These are phyloP conservation scores for Aratinga solstitialis DNA, from an alignment of 2,797 vertebrate species.

Conservation along the genomic window DNA sequence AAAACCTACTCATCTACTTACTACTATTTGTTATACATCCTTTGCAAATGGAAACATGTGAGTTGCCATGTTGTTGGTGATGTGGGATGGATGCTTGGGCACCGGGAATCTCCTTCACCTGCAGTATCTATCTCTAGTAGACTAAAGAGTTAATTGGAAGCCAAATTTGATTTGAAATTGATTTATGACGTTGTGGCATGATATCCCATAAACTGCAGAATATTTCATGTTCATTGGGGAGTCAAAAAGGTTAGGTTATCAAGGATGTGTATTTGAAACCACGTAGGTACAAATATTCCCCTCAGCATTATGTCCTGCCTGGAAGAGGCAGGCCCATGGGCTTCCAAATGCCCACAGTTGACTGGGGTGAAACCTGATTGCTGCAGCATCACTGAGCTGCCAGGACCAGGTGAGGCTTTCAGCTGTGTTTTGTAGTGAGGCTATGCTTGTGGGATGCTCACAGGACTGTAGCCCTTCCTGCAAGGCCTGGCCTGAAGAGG, in stretches of 20 bases:
- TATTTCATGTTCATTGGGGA: background rate
- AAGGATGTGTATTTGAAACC: background rate
- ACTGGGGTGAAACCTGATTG: background rate
- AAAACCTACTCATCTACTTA: background rate
- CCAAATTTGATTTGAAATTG: background rate
- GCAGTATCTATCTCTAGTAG: background rate
- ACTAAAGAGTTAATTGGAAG: background rate
- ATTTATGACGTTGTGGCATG: background rate
- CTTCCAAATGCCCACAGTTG: background rate
- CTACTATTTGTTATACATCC: background rate
- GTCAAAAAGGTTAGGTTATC: background rate
- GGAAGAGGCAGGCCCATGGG: background rate
- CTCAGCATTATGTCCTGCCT: background rate
- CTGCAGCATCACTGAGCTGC: background rate
- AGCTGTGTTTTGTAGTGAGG: background rate
- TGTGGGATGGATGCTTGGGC: background rate
- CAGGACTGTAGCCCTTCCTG: accelerated
- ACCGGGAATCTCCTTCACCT: background rate
- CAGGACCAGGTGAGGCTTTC: background rate
- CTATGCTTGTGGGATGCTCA: background rate
- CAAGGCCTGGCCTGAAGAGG: background rate
- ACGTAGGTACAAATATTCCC: background rate
- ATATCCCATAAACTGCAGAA: background rate
- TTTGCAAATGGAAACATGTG: background rate
- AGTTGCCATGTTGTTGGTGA: accelerated